phyloP scores from a whole-genome alignment of 2,888 invertebrate species.

The Omphaloscelis lunosa region DNA sequence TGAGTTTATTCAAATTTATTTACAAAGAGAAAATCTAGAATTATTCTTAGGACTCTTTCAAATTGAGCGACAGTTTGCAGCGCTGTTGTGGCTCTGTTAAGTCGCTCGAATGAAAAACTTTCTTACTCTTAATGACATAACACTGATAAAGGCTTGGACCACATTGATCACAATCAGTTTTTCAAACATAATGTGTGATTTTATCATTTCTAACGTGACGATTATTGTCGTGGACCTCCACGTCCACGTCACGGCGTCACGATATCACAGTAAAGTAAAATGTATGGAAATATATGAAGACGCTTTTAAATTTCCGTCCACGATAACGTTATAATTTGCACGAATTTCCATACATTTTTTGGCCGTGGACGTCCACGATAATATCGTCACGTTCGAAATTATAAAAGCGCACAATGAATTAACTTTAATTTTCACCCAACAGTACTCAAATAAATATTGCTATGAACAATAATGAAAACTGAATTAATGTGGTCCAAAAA shows the following conservation, averaged over 20 bases:
- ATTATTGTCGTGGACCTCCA: too few species aligned
- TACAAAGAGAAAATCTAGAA: slow-evolving; percentile 8
- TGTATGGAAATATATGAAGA: too few species aligned
- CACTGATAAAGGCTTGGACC: slow-evolving; percentile 8
- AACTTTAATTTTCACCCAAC: neutral
- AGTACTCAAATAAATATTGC: neutral
- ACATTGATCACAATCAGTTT: slow-evolving; percentile 17
- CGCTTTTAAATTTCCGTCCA: too few species aligned
- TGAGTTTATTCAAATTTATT: slow-evolving; percentile 24
- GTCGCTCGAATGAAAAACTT: slow-evolving; percentile 18
- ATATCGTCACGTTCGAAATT: too few species aligned
- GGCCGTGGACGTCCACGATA: neutral
- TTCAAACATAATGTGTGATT: neutral
- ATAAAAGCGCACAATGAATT: neutral
- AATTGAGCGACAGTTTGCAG: slow-evolving; percentile 1
- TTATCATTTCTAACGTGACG: too few species aligned
- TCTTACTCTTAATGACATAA: slow-evolving; percentile 15
- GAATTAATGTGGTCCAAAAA: slow-evolving; percentile 8
- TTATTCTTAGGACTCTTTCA: neutral
- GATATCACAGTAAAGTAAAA: too few species aligned
- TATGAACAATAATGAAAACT: neutral
- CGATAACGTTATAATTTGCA: neutral
- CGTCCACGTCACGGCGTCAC: too few species aligned
- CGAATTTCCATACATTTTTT: neutral
- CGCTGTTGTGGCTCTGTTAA: neutral